Conservation (phyloP, 2,888 invertebrate species). For the Caradrina clavipalpis region DNA sequence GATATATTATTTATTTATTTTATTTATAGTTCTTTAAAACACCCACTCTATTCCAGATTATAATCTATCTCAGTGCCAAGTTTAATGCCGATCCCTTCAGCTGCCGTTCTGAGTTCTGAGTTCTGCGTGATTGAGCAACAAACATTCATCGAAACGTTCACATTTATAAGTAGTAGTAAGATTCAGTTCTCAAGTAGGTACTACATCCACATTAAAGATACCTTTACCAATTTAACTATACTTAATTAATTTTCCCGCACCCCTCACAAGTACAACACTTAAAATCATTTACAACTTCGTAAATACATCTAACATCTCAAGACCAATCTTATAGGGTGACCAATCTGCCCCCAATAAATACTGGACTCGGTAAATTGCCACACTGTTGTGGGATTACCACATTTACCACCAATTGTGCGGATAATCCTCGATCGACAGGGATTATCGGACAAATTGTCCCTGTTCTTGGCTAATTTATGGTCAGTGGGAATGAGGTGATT, state of each 20-base stretch:
- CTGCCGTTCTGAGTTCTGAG: no score
- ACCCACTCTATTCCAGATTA: no score
- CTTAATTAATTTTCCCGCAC: background rate
- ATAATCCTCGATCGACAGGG: constrained; percentile 82
- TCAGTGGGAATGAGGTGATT: constrained; percentile 40
- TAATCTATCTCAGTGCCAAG: no score
- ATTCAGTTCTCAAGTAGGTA: no score
- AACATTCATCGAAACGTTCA: no score
- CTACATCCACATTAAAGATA: background rate
- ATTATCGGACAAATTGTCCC: constrained; percentile 75
- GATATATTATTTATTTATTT: no score
- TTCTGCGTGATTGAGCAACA: no score
- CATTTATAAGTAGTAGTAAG: no score
- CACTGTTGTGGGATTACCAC: constrained; percentile 76
- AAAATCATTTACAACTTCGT: constrained; percentile 48
- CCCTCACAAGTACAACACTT: constrained; percentile 19
- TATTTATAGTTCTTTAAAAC: no score
- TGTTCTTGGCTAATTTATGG: constrained; percentile 73
- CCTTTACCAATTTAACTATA: background rate
- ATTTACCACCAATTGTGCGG: constrained; percentile 77
- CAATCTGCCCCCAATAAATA: constrained; percentile 76
- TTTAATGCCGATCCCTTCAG: no score
- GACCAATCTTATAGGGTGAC: constrained; percentile 69
- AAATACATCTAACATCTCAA: constrained; percentile 51
- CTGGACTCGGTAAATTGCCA: constrained; percentile 61